Evolutionary conservation across 2,888 invertebrate species (phyloP).

Genomic region (Quadriops clusia): DNA sequence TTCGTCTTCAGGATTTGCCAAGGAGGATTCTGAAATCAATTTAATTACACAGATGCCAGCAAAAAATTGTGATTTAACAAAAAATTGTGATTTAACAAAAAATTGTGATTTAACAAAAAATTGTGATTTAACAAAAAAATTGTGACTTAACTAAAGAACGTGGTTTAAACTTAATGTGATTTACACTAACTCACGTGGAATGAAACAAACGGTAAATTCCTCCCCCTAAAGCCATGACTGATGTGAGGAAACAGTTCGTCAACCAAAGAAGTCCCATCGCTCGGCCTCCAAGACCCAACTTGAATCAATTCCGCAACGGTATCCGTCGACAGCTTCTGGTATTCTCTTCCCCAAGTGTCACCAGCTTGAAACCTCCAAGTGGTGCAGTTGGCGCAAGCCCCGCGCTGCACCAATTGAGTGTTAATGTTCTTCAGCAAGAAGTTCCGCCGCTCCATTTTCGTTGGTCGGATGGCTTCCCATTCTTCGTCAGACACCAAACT

Average conservation of each 20-base stretch:
- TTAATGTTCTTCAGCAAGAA: conserved; percentile 55
- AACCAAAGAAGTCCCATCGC: conserved; percentile 50
- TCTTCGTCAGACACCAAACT: conserved; percentile 72
- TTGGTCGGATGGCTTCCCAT: conserved; percentile 68
- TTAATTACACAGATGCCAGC: too few species aligned
- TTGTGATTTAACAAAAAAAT: too few species aligned
- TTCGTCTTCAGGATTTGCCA: conserved; percentile 65
- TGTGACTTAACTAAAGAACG: too few species aligned
- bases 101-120: too few species aligned
- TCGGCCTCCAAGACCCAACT: conserved; percentile 65
- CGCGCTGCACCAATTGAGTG: conserved; percentile 29
- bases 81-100: too few species aligned
- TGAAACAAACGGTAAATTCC: conserved; percentile 58
- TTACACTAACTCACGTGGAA: conserved; percentile 68
- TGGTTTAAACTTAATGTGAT: too few species aligned
- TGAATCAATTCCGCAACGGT: conserved; percentile 33
- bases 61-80: too few species aligned
- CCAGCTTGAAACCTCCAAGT: conserved; percentile 45
- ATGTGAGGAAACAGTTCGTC: conserved; percentile 73
- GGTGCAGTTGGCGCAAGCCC: conserved; percentile 44
- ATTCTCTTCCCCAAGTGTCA: conserved; percentile 45
- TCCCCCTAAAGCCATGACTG: conserved; percentile 64
- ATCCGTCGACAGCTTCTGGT: conserved; percentile 18
- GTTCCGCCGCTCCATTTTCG: conserved; percentile 52
- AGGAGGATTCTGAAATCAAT: conserved; percentile 72